Base-by-base conservation (phyloP, 2,888 invertebrate genomes). In the Polydesmus complanatus region DNA sequence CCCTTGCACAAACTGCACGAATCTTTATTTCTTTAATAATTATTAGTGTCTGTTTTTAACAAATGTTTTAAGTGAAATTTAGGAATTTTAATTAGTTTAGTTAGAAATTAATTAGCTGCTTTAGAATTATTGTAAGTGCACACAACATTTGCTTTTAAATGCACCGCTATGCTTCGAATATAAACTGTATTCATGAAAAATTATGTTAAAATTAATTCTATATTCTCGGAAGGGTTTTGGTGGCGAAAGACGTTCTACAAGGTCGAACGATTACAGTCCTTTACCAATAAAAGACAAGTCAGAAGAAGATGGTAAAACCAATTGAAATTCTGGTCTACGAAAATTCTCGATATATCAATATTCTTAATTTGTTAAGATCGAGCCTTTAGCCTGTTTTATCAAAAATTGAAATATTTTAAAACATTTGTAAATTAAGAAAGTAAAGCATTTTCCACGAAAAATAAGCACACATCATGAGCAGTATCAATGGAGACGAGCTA, bases 261-360 rank as follows among this genome's bases (percentile, higher is more conserved):
- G 52, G 21, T 50, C 50, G 27, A 58, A 27, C 21, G 58, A 58
- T 25, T 58, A 58, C 18, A 50, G 49, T 27, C 25, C 50, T 18
- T 27, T 52, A 8, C 53, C 58, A 14, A 11, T 27, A 19, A 23
- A 27, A 22, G 58, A 58, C 3, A 27, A 37, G 21, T n/a, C 27
- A 2, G 58, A 58, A 14, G 58, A 58, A 52, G 51, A 21, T 18
- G 26, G 58, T 58, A 37, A 37, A 57, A 19, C 22, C 51, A 57
- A 52, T 8, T 37, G 21, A 2, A 3, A 50, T 48, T 57, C 25
- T 49, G n/a, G n/a, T n/a, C n/a, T n/a, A n/a, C n/a, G n/a, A n/a
- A n/a, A n/a, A n/a, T n/a, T n/a, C n/a, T n/a, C n/a, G n/a, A n/a
- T n/a, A n/a, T n/a, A n/a, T n/a, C n/a, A n/a, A n/a, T n/a, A n/a